Conservation (phyloP, 2,113 vertebrate species). For the Oncorhynchus mykiss region DNA sequence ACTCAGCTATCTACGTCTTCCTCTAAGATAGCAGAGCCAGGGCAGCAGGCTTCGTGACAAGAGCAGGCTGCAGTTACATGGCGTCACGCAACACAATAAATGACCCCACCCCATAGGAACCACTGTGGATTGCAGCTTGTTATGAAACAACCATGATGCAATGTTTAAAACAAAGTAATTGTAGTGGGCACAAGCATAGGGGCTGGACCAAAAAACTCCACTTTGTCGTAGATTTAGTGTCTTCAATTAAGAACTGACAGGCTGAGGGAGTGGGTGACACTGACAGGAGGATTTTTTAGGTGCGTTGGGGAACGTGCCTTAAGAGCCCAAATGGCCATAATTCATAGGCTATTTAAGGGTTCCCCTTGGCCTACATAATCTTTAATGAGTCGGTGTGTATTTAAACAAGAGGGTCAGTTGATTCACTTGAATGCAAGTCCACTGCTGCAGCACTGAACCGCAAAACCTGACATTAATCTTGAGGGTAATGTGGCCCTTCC, state of each 20-base stretch:
- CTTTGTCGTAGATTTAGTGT: slow-evolving; percentile 39
- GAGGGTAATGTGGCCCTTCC: slow-evolving; percentile 76
- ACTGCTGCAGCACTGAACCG: slow-evolving; percentile 55
- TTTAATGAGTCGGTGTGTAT: slow-evolving; percentile 61
- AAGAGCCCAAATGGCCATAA: slow-evolving; percentile 50
- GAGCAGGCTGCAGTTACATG: slow-evolving; percentile 35
- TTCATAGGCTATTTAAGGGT: slow-evolving; percentile 61
- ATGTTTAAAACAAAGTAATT: slow-evolving; percentile 29
- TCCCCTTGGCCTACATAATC: slow-evolving; percentile 56
- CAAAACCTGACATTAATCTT: slow-evolving; percentile 78
- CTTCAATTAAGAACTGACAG: slow-evolving; percentile 21
- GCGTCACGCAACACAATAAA: slow-evolving; percentile 32
- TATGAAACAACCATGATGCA: slow-evolving; percentile 56
- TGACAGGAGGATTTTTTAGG: slow-evolving; percentile 38
- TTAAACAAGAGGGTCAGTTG: slow-evolving; percentile 52
- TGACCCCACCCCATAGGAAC: background rate
- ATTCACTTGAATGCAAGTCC: slow-evolving; percentile 59
- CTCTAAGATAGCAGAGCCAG: slow-evolving; percentile 55
- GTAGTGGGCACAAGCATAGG: slow-evolving; percentile 34
- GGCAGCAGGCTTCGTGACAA: slow-evolving; percentile 41
- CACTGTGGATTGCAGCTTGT: slow-evolving; percentile 41
- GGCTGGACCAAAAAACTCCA: slow-evolving; percentile 32
- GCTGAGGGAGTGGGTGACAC: slow-evolving; percentile 2
- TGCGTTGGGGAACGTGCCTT: slow-evolving; percentile 40
- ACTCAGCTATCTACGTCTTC: slow-evolving; percentile 62